Evolutionary conservation across 53 echinoderm and acorn worm species (phyloP), one percentile per base, ranked within the genome.

Genomic region (Luidia sarsii): DNA sequence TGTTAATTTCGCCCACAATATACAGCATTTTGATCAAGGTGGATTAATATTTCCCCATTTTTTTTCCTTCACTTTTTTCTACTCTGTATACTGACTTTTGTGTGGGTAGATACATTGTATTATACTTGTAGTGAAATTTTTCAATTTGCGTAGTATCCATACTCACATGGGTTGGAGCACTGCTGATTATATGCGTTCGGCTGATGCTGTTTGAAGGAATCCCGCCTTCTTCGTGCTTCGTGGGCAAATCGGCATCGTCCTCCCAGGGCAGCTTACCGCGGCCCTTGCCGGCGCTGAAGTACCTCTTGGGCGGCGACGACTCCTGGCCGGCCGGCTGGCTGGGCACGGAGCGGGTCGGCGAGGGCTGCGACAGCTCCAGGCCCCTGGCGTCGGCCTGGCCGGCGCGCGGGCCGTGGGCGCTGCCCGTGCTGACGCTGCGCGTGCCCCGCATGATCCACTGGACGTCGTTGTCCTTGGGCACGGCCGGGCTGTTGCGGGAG

Each of bases 91-190:
- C n/a, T 46, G 46, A 10, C 8, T 46, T 9, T 15, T 9, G 46
- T 46, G 15, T 15, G 15, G 46, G 8, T 9, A 8, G 15, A 15
- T 46, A 46, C 15, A 46, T 8, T 46, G 15, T 46, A 46, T 8
- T 46, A 46, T 15, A 46, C 46, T 46, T 9, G 15, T 8, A 46
- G 46, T 46, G 8, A 46, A 15, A 46, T 46, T 46, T 46, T 8
- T 15, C 8, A 8, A 46, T 15, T 46, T 46, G 46, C 46, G 8
- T 53, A 53, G 7, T 62, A 36, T 15, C 11, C 23, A 38, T 33
- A 82, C 84, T 82, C 39, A 97, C 99, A 91, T 97, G 91, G 54
- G 87, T 67, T 67, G 99, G 99, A 25, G 99, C 99, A 91, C 99
- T 97, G 91, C 73, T 97, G 57, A 77, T 75, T 13, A 91, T 65